Evolutionary conservation across 2,888 invertebrate species (phyloP), one percentile per base, ranked within the genome.

Genomic region (Octodonta nipae): DNA sequence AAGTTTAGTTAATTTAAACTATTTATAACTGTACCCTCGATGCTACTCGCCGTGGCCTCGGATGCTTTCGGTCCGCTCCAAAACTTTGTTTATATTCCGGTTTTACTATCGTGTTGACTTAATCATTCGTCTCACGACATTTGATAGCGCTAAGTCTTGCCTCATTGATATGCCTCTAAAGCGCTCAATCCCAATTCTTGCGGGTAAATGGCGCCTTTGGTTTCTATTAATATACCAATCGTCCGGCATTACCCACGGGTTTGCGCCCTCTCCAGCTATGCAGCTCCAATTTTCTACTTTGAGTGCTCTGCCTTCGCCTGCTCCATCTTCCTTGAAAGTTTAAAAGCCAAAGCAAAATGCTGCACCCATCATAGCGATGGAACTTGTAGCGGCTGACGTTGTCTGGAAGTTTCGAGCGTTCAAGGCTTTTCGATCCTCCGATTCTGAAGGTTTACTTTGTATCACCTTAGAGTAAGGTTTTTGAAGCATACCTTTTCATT

Each of bases 401-500:
- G 43, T 14, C 33, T 47, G 49, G 5, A 46, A 43, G 14, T 15
- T 35, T 28, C 44, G 17, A 10, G 26, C 29, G n/a, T 24, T 32
- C 47, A 43, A 49, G 1, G 12, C 16, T 30, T 38, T 33, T 4
- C 15, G 27, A 8, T 45, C 44, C 3, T 34, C 30, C 5, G 28
- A 17, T 28, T 45, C 44, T 6, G 15, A 38, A 5, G 49, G 49
- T 29, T 28, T 20, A 3, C 44, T 33, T 13, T 27, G 33, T 13
- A 50, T 34, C 3, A 44, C 38, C 38, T 47, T 45, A 3, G 46
- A 40, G 31, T 50, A n/a, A n/a, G n/a, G n/a, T n/a, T n/a, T n/a
- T n/a, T n/a, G n/a, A n/a, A n/a, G n/a, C n/a, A n/a, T n/a, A n/a
- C n/a, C n/a, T n/a, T n/a, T n/a, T n/a, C n/a, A n/a, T n/a, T n/a